A percentile compares a stretch with the other conserved stretches of the same genome.
Conservation (phyloP, 2,797 vertebrate genomes). For the Syndactyla subalaris region DNA sequence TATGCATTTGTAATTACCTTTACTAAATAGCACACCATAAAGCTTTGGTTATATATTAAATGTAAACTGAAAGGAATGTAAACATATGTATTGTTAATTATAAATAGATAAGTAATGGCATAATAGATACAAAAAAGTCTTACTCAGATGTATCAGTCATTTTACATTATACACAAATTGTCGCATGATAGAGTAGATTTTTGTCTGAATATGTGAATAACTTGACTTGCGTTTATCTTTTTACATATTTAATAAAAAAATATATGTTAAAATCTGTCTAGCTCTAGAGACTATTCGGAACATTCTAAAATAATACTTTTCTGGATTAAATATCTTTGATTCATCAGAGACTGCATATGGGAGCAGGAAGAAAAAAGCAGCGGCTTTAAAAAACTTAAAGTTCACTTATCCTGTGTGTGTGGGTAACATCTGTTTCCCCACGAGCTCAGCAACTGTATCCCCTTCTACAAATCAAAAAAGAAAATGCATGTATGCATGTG, state of each 20-base stretch:
- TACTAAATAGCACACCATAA: conserved; percentile 88
- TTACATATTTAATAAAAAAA: conserved; percentile 99
- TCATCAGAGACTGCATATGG: neutral
- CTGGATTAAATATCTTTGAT: neutral
- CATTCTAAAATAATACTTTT: conserved; percentile 6
- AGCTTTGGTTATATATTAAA: conserved; percentile 94
- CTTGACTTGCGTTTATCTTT: conserved; percentile 95
- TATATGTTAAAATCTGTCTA: conserved; percentile 88
- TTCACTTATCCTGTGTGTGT: neutral
- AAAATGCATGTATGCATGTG: neutral
- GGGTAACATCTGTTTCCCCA: neutral
- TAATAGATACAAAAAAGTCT: conserved; percentile 82
- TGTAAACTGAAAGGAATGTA: conserved; percentile 99
- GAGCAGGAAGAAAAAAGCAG: neutral
- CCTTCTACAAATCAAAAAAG: neutral
- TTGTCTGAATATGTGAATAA: conserved; percentile 98
- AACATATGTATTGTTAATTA: conserved; percentile 98
- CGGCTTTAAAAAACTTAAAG: neutral
- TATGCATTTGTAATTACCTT: conserved; percentile 91
- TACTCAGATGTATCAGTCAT: conserved; percentile 87
- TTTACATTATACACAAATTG: conserved; percentile 92
- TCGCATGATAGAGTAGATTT: conserved; percentile 97
- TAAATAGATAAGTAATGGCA: conserved; percentile 91
- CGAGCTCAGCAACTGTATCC: neutral
- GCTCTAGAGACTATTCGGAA: conserved; percentile 72